Evolutionary conservation across 2,888 invertebrate genomes (phyloP).

Genomic region (Oasisia sp.): DNA sequence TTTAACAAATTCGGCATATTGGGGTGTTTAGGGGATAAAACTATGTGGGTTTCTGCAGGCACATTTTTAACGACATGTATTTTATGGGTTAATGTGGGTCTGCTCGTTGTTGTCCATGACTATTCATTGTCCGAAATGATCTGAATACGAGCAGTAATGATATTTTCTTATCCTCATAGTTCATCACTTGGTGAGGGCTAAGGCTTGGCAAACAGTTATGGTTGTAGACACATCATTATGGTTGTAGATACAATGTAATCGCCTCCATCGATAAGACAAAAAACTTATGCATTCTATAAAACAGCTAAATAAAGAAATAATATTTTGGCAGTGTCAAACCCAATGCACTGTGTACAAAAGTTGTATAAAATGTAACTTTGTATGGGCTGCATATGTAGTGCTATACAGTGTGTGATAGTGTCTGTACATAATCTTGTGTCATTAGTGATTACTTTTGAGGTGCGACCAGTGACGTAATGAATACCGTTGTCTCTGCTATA

Average conservation of each 20-base stretch:
- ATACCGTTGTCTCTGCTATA: background rate
- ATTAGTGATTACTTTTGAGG: background rate
- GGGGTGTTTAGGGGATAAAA: background rate
- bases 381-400: background rate
- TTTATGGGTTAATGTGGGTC: background rate
- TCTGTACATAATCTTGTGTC: background rate
- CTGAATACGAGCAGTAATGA: background rate
- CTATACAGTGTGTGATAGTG: background rate
- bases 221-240: background rate
- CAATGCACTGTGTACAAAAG: background rate
- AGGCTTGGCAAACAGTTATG: background rate
- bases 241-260: background rate
- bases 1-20: background rate
- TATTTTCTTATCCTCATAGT: background rate
- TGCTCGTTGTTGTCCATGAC: background rate
- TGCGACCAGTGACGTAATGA: background rate
- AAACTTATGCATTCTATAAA: background rate
- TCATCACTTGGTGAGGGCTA: background rate
- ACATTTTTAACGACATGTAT: background rate
- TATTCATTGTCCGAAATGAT: background rate
- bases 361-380: background rate
- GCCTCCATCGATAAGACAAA: background rate
- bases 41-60: background rate
- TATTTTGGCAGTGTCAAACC: background rate
- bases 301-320: too few relatives aligned